Conservation (phyloP, 2,113 vertebrate species). For the Pedetes capensis region DNA sequence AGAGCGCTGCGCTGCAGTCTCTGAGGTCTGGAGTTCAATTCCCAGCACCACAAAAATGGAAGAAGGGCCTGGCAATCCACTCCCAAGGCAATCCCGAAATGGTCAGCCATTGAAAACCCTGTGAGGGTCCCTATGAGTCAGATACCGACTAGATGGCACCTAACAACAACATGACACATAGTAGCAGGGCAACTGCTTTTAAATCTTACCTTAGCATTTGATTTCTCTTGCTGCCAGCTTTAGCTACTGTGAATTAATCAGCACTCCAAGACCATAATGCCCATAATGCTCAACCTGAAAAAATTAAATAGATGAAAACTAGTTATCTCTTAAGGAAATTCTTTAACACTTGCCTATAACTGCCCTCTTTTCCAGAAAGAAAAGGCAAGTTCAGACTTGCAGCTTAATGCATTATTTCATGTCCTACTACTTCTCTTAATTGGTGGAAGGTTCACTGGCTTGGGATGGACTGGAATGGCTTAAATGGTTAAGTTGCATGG, state of each 20-base stretch:
- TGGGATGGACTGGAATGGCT: conserved; percentile 84
- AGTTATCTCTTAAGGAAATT: conserved; percentile 62
- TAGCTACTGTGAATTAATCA: conserved; percentile 66
- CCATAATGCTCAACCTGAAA: conserved; percentile 81
- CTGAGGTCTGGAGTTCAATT: too few species aligned
- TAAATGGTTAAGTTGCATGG: conserved; percentile 85
- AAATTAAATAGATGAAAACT: conserved; percentile 68
- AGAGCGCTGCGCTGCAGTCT: too few species aligned
- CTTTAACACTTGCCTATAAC: conserved; percentile 57
- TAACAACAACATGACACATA: too few species aligned
- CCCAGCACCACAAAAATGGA: too few species aligned
- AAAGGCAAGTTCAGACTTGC: conserved; percentile 78
- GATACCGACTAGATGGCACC: too few species aligned
- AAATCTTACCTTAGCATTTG: conserved; percentile 56
- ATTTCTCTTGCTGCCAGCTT: conserved; percentile 27
- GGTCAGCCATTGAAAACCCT: too few species aligned
- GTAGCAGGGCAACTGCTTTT: too few species aligned
- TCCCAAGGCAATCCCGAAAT: too few species aligned
- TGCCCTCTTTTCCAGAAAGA: conserved; percentile 67
- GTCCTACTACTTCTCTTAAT: conserved; percentile 82
- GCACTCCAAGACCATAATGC: conserved; percentile 59
- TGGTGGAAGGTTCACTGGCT: conserved; percentile 83
- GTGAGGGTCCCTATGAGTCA: too few species aligned
- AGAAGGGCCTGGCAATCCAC: too few species aligned
- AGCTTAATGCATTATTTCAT: conserved; percentile 77